Evolutionary conservation across 2,888 invertebrate genomes (phyloP), one percentile per base, ranked within the genome.

Genomic region (Lasius platythorax): DNA sequence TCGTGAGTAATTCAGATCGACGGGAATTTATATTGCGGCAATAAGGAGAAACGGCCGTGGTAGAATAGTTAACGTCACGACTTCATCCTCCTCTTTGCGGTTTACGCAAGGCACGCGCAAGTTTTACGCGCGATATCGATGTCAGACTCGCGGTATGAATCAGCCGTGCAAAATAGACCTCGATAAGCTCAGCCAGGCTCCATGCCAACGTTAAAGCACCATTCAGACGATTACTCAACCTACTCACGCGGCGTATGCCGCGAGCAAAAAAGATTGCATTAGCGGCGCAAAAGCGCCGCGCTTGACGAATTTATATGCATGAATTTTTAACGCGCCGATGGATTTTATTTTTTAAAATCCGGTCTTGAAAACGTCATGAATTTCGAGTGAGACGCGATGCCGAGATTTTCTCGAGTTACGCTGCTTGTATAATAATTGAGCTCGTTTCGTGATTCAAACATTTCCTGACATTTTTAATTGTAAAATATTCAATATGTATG

Each of bases 81-180:
- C 33, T 61, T 28, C 30, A 15, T 64, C 58, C 46, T 46, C 18
- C 9, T 33, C 70, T 40, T 78, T 46, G 37, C 46, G 37, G 37
- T 81, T 81, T 73, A 81, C 74, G 61, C 66, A 67, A 66, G 73
- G 12, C 68, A 30, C 23, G 43, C 67, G 85, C 76, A 37, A 37
- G 75, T 74, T 53, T 82, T 88, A 82, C 81, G 68, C 58, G 78
- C 72, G 73, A 83, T 83, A 89, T 89, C 83, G 78, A 75, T 83
- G 89, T 68, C 76, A 70, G 63, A 84, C 82, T 88, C 40, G 81
- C 73, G 33, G 81, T 79, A 87, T 91, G 91, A 92, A 87, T 91
- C 91, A 90, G 61, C 76, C 82, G 88, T 83, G 74, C 64, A 87
- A 92, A 91, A 91, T 92, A 91, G 91, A 87, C 73, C 73, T 53